These are phyloP conservation scores for Pholis gunnellus DNA, from an alignment of 2,113 vertebrate genomes.

Conservation along the genomic window DNA sequence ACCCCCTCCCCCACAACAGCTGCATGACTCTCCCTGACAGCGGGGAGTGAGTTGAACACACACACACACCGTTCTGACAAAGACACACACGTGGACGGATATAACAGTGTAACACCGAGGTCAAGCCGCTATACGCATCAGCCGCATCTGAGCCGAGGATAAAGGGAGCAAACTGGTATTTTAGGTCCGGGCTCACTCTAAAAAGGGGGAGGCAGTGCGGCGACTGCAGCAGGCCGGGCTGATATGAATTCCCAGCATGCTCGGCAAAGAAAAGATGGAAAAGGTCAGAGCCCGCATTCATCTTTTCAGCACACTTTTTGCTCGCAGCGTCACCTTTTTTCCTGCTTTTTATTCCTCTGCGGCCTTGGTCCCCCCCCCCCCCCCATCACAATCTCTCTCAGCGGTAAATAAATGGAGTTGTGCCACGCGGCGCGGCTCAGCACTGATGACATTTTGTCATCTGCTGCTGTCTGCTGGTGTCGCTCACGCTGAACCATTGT, in stretches of 20 bases:
- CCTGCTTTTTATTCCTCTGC: slow-evolving; percentile 45
- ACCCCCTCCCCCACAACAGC: slow-evolving; percentile 39
- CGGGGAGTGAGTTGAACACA: slow-evolving; percentile 15
- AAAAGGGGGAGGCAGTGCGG: slow-evolving; percentile 24
- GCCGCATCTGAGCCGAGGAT: slow-evolving; percentile 18
- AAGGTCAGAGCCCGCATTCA: slow-evolving; percentile 71
- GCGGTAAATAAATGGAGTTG: slow-evolving; percentile 54
- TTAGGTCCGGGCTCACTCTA: slow-evolving; percentile 47
- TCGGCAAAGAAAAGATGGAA: slow-evolving; percentile 51
- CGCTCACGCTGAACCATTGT: slow-evolving; percentile 33
- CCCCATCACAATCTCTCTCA: not conserved
- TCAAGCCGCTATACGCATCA: not conserved
- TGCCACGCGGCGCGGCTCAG: slow-evolving; percentile 34
- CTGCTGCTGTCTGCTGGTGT: slow-evolving; percentile 44
- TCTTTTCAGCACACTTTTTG: slow-evolving; percentile 59
- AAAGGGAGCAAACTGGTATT: slow-evolving; percentile 51
- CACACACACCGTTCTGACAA: slow-evolving; percentile 16
- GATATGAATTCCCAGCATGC: slow-evolving; percentile 64
- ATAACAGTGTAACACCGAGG: slow-evolving; percentile 9
- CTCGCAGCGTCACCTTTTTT: slow-evolving; percentile 59
- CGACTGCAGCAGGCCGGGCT: slow-evolving; percentile 30
- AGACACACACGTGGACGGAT: slow-evolving; percentile 6
- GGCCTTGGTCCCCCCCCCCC: slow-evolving; percentile 56
- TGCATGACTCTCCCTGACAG: slow-evolving; percentile 29
- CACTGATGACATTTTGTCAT: slow-evolving; percentile 64